Evolutionary conservation across 2,113 vertebrate genomes (phyloP).

Genomic region (Oncorhynchus keta): DNA sequence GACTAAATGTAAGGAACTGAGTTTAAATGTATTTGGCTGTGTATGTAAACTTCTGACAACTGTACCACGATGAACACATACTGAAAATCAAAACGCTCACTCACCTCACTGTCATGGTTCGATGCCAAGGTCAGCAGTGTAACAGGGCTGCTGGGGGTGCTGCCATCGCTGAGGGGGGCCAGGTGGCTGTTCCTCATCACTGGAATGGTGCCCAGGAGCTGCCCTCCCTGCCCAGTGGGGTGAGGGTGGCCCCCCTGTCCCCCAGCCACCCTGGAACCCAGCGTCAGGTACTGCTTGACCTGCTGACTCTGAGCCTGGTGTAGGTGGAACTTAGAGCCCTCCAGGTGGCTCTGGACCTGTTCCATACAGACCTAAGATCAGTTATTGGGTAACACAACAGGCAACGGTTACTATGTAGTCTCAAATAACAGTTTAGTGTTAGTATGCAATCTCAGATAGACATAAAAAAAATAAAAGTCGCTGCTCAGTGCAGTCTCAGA

Average conservation of each 20-base stretch:
- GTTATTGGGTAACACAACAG: constrained; percentile 1
- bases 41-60: no score
- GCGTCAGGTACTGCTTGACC: constrained; percentile 87
- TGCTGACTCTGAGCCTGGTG: constrained; percentile 85
- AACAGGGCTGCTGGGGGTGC: constrained; percentile 73
- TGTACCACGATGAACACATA: neutral
- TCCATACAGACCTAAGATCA: neutral
- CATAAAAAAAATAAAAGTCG: no score
- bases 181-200: constrained; percentile 78
- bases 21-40: no score
- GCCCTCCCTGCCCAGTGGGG: constrained; percentile 65
- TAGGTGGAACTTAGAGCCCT: constrained; percentile 86
- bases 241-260: constrained; percentile 76
- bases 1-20: no score
- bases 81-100: constrained; percentile 20
- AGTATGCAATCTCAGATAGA: no score
- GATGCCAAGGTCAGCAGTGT: constrained; percentile 78
- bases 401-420: neutral
- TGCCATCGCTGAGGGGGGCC: constrained; percentile 66
- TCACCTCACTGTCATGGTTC: constrained; percentile 81
- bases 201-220: constrained; percentile 66
- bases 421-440: no score
- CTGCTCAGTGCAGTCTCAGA: neutral
- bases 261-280: constrained; percentile 82
- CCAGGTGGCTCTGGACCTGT: constrained; percentile 89